Conservation (phyloP, 1,140 invertebrate species). For the Brachionus calyciflorus region DNA sequence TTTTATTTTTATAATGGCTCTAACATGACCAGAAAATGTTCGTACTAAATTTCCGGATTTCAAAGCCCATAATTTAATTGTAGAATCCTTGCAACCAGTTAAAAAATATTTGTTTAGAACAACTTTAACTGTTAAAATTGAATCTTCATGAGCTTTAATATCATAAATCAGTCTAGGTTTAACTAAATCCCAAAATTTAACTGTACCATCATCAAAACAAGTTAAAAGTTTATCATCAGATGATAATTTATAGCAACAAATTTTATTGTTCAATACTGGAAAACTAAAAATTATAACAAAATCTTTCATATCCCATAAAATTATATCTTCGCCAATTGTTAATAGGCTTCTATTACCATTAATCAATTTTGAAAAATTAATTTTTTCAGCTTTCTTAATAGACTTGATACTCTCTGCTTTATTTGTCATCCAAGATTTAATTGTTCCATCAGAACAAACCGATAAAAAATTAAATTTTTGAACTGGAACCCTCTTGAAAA, state of each 20-base stretch:
- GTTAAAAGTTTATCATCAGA: not conserved
- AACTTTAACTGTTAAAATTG: not conserved
- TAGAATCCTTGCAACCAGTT: not conserved
- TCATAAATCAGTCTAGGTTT: not conserved
- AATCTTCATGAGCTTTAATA: not conserved
- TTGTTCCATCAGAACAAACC: not conserved
- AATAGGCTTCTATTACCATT: not conserved
- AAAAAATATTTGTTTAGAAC: not conserved
- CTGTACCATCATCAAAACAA: not conserved
- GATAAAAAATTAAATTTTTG: conserved; percentile 1
- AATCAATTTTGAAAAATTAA: not conserved
- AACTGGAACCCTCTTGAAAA: not conserved
- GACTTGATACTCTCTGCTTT: not conserved
- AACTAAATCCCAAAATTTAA: not conserved
- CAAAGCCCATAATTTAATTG: not conserved
- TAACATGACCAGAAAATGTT: not conserved
- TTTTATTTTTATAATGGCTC: not conserved
- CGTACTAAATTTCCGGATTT: not conserved
- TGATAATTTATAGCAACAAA: not conserved
- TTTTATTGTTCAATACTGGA: not conserved
- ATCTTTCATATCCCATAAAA: not conserved
- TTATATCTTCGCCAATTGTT: not conserved
- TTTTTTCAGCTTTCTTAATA: not conserved
- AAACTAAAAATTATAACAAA: not conserved
- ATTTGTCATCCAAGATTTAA: not conserved